Evolutionary conservation across 2,797 vertebrate species (phyloP), one percentile per base, ranked within the genome.

Genomic region (Lutjanus argentimaculatus): DNA sequence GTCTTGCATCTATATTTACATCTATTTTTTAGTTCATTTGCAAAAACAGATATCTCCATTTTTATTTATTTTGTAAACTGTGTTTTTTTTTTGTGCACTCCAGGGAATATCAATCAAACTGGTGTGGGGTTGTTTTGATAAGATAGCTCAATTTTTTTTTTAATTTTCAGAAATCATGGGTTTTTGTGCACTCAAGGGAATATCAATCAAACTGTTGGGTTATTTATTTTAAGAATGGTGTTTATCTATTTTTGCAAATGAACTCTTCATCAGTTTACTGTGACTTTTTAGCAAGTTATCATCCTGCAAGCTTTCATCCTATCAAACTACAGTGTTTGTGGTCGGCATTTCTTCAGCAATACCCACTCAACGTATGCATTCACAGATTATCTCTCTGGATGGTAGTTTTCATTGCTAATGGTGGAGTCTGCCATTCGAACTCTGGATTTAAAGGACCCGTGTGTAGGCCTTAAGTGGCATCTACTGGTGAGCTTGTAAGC

Each of bases 1-100:
- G 25, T 59, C 48, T 51, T 46, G 19, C 36, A 59, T 71, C 48
- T 56, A 12, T 63, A 51, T 77, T 22, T 62, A 25, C 36, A 59
- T 71, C 48, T 56, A 12, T 63, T 25, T 25, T 25, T 25, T 25
- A 42, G 7, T 51, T 46, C 45, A 61, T 71, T 59, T 36, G 56
- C 56, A 71, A 25, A 16, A 70, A 25, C 59, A 19, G 15, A 25
- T 17, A 49, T 49, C 22, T 22, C 14, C 4, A 8, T 17, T 30
- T 30, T n/a, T 13, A n/a, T 62, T 62, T n/a, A 21, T 46, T 64
- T 46, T 9, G 15, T n/a, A 21, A 21, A 62, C 17, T 7, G 15
- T 25, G n/a, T 7, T 25, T 25, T 36, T 36, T 65, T 64, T 64
- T 49, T 12, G 22, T 14, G 14, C 16, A 30, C 63, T 65, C 63